Conservation (phyloP, 2,888 invertebrate species). For the Tipula confusa region DNA sequence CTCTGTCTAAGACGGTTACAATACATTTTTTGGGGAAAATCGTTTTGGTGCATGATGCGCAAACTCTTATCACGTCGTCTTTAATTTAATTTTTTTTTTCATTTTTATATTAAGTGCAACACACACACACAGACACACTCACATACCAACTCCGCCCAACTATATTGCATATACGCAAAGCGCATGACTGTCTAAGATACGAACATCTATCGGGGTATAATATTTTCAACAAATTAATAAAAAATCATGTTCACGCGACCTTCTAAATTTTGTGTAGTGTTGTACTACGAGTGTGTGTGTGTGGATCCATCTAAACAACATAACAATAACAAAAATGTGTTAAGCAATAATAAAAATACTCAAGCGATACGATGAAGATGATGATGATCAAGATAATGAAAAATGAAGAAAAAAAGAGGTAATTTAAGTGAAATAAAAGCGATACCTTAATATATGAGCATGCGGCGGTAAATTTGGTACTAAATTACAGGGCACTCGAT, state of each 20-base stretch:
- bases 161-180: not conserved
- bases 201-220: not conserved
- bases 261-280: not conserved
- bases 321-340: not conserved
- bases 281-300: not conserved
- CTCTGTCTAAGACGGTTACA: not conserved
- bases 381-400: conserved; percentile 20
- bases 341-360: not conserved
- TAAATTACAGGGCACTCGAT: conserved; percentile 3
- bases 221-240: conserved; percentile 8
- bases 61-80: not conserved
- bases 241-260: conserved; percentile 16
- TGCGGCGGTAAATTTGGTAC: conserved; percentile 15
- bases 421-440: conserved; percentile 25
- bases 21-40: not conserved
- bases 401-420: conserved; percentile 15
- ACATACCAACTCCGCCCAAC: conserved; percentile 4
- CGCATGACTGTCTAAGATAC: not conserved
- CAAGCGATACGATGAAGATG: not conserved
- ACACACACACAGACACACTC: not conserved
- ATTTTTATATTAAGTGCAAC: not conserved
- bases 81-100: not conserved
- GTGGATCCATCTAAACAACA: not conserved
- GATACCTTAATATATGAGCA: conserved; percentile 20
- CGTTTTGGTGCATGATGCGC: not conserved